Percentiles rank a stretch among this genome's conserved stretches.
Conservation (phyloP, 2,113 vertebrate genomes). For the Uropsilus gracilis region DNA sequence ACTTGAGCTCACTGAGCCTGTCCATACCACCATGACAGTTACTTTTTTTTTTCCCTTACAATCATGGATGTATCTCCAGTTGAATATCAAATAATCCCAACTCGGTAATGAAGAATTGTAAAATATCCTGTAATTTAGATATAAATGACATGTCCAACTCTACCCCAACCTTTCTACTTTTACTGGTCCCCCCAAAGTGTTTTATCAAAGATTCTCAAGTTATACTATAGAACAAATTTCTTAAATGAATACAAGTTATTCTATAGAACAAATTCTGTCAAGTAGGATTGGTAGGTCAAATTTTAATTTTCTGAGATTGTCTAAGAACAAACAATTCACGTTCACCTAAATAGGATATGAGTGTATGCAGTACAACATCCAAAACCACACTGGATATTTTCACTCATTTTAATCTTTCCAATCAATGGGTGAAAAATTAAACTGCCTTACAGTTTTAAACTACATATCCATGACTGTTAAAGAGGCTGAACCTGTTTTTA, state of each 20-base stretch:
- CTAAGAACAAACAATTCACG: not conserved
- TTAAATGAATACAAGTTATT: not conserved
- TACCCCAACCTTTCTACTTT: not conserved
- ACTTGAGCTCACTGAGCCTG: not conserved
- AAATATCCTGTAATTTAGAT: not conserved
- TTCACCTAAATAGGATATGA: not conserved
- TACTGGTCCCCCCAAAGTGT: not conserved
- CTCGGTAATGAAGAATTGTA: not conserved
- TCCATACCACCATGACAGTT: not conserved
- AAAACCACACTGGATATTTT: not conserved
- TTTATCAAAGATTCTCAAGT: not conserved
- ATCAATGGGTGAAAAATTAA: not conserved
- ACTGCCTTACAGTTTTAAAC: not conserved
- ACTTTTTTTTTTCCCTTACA: not conserved
- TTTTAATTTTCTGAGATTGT: not conserved
- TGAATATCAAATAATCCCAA: not conserved
- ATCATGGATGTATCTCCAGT: not conserved
- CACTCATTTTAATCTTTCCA: not conserved
- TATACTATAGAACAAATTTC: not conserved
- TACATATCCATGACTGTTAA: not conserved
- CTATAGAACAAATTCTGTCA: not conserved
- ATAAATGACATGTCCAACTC: not conserved
- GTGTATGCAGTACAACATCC: rapidly evolving
- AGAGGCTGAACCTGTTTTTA: not conserved
- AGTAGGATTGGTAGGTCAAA: not conserved